Evolutionary conservation across 2,113 vertebrate genomes (phyloP), one percentile per base, ranked within the genome.

Genomic region (Gambusia affinis): DNA sequence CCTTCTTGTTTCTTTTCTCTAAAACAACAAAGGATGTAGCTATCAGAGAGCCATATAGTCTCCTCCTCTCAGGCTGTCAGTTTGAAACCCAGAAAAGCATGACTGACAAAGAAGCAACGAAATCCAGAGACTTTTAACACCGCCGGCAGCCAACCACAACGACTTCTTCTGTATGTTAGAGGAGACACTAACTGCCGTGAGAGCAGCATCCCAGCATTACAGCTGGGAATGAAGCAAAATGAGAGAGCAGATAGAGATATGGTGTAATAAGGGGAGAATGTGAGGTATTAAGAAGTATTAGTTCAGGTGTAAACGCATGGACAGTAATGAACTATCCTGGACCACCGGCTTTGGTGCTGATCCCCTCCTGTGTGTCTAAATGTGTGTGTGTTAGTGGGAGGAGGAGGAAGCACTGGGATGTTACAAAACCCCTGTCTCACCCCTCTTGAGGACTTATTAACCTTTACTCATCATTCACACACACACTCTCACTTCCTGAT

Each of bases 401-500:
- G 12, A 76, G 19, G 12, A 69, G 60, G 67, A 68, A 81, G 80
- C 76, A 69, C 76, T 71, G 78, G 78, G 81, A 88, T 57, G 78
- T 77, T 76, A 88, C 84, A 84, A 81, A 79, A 76, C 74, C 79
- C 81, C 84, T 65, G 80, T 85, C 84, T 82, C 79, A 78, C 86
- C 64, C 83, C 87, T 91, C 89, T 84, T 82, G 88, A 91, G 87
- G 88, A 83, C 84, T 86, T 87, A 89, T 90, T 91, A 91, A 80
- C 78, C 78, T 80, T 80, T 80, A 70, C 78, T 74, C 78, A 80
- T 64, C 71, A 80, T 60, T 33, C 42, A 6, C 54, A 44, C 57
- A 37, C 44, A 47, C 44, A 47, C 44, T 47, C 44, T 17, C 17
- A 7, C 44, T 47, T 70, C 64, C 71, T 72, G 64, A 76, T 73